phyloP scores from a whole-genome alignment of 2,113 vertebrate genomes.

The Synodontis membranacea region DNA sequence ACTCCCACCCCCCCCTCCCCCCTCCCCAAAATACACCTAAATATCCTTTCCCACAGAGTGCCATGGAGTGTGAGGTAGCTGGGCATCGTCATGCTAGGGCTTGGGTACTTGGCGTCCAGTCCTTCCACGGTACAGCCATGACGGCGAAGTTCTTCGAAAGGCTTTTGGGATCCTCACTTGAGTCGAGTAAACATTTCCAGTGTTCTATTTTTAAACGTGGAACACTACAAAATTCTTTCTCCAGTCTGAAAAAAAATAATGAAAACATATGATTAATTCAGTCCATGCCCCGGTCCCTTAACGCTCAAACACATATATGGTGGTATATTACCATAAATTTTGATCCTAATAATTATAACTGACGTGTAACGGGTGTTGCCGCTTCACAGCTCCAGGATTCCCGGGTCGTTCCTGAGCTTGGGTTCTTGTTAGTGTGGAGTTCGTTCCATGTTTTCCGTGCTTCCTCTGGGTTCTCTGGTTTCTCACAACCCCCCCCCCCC shows the following conservation, averaged over 20 bases:
- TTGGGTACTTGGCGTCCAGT: not conserved
- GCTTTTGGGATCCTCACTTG: not conserved
- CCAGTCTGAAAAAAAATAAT: not conserved
- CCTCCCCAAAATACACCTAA: not conserved
- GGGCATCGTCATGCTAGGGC: not conserved
- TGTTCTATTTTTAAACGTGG: not conserved
- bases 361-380: not conserved
- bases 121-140: not conserved
- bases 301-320: not conserved
- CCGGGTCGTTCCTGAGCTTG: not conserved
- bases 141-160: not conserved
- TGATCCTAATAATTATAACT: not conserved
- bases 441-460: not conserved
- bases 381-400: not conserved
- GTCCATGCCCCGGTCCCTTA: not conserved
- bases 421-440: not conserved
- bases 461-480: not conserved
- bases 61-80: constrained; percentile 1
- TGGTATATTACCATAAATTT: not conserved
- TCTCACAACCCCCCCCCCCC: not conserved
- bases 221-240: not conserved
- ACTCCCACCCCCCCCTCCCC: constrained; percentile 47
- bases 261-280: not conserved
- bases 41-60: not conserved
- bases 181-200: not conserved